Conservation (phyloP, 2,797 vertebrate species). For the Diglossa cyanea region DNA sequence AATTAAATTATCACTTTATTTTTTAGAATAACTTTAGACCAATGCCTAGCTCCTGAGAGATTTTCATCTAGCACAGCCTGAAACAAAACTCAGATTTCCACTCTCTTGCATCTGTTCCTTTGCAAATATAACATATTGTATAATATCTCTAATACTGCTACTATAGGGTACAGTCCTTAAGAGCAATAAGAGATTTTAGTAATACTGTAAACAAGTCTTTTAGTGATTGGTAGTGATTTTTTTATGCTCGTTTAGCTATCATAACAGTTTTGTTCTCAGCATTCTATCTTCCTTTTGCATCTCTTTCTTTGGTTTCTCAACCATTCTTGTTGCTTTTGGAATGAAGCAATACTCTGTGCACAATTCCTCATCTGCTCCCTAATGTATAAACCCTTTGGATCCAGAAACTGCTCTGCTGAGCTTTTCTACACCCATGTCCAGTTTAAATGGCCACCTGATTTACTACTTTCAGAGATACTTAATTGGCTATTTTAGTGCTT, state of each 20-base stretch:
- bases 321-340: background rate
- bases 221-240: background rate
- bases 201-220: background rate
- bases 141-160: background rate
- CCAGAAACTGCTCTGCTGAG: background rate
- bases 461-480: background rate
- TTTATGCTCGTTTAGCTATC: background rate
- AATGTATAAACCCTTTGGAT: background rate
- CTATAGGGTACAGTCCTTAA: background rate
- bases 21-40: background rate
- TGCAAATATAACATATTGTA: background rate
- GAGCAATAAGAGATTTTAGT: background rate
- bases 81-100: background rate
- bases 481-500: background rate
- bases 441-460: background rate
- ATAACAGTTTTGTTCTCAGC: background rate
- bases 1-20: background rate
- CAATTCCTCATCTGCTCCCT: background rate
- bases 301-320: background rate
- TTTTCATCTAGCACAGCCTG: background rate
- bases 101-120: background rate
- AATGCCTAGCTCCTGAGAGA: background rate
- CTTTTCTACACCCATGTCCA: background rate
- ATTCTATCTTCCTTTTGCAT: background rate
- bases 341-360: background rate